Evolutionary conservation across 2,797 vertebrate genomes (phyloP), one percentile per base, ranked within the genome.

Genomic region (Hemibagrus guttatus): DNA sequence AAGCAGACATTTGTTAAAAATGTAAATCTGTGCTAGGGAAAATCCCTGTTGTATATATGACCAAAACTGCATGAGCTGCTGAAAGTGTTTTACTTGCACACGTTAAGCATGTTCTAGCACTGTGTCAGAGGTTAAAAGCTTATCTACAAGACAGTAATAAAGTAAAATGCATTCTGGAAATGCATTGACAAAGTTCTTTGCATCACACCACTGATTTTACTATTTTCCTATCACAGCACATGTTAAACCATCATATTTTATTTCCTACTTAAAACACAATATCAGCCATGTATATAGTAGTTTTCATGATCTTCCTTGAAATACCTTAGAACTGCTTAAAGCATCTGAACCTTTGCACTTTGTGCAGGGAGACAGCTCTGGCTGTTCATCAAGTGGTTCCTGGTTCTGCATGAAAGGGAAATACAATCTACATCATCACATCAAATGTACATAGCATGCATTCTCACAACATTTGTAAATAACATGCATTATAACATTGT

Each of bases 341-440:
- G 94, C 96, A 89, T 95, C 93, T 3, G 95, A 94, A 46, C 95
- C 90, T 84, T 91, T 95, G 93, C 98, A 98, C 54, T 97, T 94
- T 8, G 94, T 92, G 87, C 98, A 99, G 66, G 95, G 21, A 35
- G 90, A 92, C 0, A 95, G 80, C 0, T 91, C 92, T 35, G 87
- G 92, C 46, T 92, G 92, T 89, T 93, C 94, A 85, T 87, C 0
- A 2, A 66, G 13, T 1, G 91, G 69, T 86, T 39, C 35, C 35
- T 94, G 94, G 0, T 95, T 95, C 97, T 98, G 92, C n/a, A 66
- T 90, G n/a, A 12, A 46, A 31, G 23, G 89, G 23, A 11, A 42
- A 46, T 21, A 12, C 52, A n/a, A n/a, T 49, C 1, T n/a, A 75
- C 14, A 75, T 61, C 59, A 61, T 0, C 16, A 75, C 14, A 75